Base-by-base conservation (phyloP, 2,888 invertebrate genomes). In the Aethes cnicana region DNA sequence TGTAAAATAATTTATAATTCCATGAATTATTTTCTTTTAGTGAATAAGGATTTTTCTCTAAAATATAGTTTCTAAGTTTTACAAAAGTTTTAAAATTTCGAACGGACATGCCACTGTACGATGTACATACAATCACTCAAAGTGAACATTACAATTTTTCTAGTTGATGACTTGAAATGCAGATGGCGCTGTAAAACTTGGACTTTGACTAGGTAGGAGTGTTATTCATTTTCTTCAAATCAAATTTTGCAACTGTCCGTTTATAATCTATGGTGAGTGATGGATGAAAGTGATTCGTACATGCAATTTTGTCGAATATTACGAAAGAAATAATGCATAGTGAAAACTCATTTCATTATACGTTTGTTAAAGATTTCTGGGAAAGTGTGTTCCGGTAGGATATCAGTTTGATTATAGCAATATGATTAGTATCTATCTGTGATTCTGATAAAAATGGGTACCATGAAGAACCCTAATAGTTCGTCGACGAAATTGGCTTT, bases 301-400 rank as follows among this genome's bases (percentile, higher is more conserved):
- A 81, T 81, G 79, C 84, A 82, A 82, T 81, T 81, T 85, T 72
- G 79, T 77, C 77, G 72, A 77, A 74, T 82, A 84, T 81, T 85
- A 85, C 84, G 82, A 80, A 81, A 81, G 84, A 77, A 86, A 85
- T 82, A 81, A 86, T 89, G 88, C 83, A 74, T 72, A 82, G 84
- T 84, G 84, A 80, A 76, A 72, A 84, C 77, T 74, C 67, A 74
- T 71, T 68, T 68, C 70, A 72, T 74, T 79, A 80, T 72, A 86
- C 80, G 79, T 85, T 85, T 63, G 76, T 77, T 73, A 83, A 74
- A 81, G 84, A 81, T 78, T 83, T 81, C 64, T 76, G 86, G 85
- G 82, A 82, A 79, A 80, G 84, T 80, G 85, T 81, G 65, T 78
- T 83, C 69, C 80, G 85, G 74, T 86, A 85, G 80, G 78, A 65